Evolutionary conservation across 2,797 vertebrate genomes (phyloP), one percentile per base, ranked within the genome.

Genomic region (Scleropages formosus): DNA sequence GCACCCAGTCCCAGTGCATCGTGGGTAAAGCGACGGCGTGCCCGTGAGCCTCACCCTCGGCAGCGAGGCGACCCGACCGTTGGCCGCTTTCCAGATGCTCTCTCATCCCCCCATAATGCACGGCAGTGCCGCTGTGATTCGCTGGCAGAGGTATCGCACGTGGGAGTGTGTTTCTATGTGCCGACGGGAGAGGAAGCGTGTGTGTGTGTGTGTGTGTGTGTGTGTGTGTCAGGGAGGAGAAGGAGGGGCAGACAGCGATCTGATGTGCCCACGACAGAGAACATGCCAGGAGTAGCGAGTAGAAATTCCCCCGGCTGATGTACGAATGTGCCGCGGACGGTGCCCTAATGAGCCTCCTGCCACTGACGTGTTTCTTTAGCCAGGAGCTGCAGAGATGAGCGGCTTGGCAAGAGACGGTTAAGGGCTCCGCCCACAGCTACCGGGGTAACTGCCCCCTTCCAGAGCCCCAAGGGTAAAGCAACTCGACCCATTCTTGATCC

Each of bases 191-290:
- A 56, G 24, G 26, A 8, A 26, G 44, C 24, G 24, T 9, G 61
- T 13, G 61, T 0, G 10, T 24, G 20, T 7, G 24, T 26, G 26
- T 7, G 1, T 4, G 15, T 9, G 13, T 13, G 12, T 7, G 22
- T 10, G 18, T 10, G 65, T 22, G 22, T 1, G 12, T 4, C 22
- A 53, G 68, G 18, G 44, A 20, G 18, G 8, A 11, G 20, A 12
- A 16, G 27, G 78, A 82, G 64, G 69, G 4, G 27, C 61, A 31
- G 61, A 81, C 77, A 78, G 78, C 79, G 70, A 49, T 22, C 22
- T 69, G 46, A 74, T 72, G 47, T 47, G 79, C 53, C 31, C 59
- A 73, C 18, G 47, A 58, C 4, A 76, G 59, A 0, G 56, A 13
- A 74, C 71, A 75, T 53, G 53, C 78, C 78, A 69, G 47, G 68